Evolutionary conservation across 92 coral and sea anemone species (phyloP), one percentile per base, ranked within the genome.

Genomic region (Muricea muricata): DNA sequence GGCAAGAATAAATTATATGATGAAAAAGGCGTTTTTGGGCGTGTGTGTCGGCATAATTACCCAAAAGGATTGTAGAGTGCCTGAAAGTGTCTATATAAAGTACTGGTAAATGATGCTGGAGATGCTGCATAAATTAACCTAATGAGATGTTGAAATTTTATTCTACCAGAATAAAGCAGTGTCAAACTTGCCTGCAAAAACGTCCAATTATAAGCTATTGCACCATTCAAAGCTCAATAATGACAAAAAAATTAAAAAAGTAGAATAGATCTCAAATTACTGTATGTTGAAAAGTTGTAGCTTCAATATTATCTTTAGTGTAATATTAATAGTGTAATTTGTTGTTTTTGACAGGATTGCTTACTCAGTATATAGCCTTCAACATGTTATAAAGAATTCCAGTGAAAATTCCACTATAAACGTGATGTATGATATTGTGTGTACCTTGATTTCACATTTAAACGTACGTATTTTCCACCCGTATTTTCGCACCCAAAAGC

Each of bases 51-150:
- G 26, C 74, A 67, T 32, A 23, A 67, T 7, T 67, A 6, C 33
- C 74, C 74, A 2, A 67, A 67, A 67, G 74, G 45, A 67, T 67
- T 67, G n/a, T n/a, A n/a, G n/a, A n/a, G n/a, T n/a, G n/a, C n/a
- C n/a, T n/a, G n/a, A n/a, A n/a, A n/a, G n/a, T 65, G n/a, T 65
- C 13, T 12, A 65, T 28, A 65, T 65, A 8, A 65, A 65, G 35
- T 13, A 26, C 26, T 9, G 37, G 15, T 12, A 65, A 26, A 28
- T 18, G 7, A 7, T 25, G 29, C 29, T 6, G 7, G 67, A 58
- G 8, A 8, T 58, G 21, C 8, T 18, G 24, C 67, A 58, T 8
- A n/a, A n/a, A n/a, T n/a, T n/a, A n/a, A n/a, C 8, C 67, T 58
- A 58, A 25, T 7, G 23, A 6, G 67, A 18, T 58, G 67, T 18